Evolutionary conservation across 2,888 invertebrate genomes (phyloP).

Genomic region (Hyppa rectilinea): DNA sequence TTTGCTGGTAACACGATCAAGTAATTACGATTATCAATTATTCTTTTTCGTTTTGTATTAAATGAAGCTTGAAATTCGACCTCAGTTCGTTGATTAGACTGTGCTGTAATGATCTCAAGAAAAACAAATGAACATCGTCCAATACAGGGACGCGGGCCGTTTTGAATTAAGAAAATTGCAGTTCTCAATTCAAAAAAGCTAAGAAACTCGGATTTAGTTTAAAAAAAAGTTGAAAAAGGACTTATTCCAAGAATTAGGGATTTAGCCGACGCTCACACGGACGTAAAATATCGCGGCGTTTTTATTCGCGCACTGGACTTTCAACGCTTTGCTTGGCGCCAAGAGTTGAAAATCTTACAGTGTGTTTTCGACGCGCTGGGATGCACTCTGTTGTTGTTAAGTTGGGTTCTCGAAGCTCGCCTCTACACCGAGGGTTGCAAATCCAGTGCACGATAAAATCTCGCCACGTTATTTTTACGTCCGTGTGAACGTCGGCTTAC

Average conservation of each 20-base stretch:
- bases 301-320: no score
- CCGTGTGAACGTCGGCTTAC: no score
- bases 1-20: slow-evolving; percentile 56
- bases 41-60: slow-evolving; percentile 19
- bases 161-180: background rate
- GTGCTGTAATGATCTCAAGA: background rate
- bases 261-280: no score
- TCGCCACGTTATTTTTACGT: no score
- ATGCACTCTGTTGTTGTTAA: no score
- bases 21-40: slow-evolving; percentile 59
- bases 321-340: no score
- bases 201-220: background rate
- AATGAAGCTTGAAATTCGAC: background rate
- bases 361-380: no score
- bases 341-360: no score
- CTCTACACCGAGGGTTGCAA: no score
- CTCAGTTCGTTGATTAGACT: background rate
- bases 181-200: background rate
- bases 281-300: no score
- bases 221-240: background rate
- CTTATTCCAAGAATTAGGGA: background rate
- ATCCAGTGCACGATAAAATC: no score
- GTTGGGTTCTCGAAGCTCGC: no score
- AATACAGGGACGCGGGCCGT: background rate
- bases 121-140: background rate